Conservation (phyloP, 2,888 invertebrate genomes). For the Sturmia bella region DNA sequence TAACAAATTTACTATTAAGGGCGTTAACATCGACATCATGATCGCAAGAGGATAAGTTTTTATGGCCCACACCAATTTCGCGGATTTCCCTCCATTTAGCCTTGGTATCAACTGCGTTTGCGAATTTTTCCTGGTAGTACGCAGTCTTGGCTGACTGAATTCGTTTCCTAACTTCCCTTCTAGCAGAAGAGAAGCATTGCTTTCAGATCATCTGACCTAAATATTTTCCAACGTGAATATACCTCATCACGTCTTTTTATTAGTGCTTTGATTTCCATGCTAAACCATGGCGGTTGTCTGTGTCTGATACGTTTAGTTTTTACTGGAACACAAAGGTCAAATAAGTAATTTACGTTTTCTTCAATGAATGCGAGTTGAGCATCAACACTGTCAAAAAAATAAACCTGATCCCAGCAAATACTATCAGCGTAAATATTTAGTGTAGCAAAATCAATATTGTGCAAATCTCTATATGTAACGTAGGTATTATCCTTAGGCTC, state of each 20-base stretch:
- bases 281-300: background rate
- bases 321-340: background rate
- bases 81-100: no score
- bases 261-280: no score
- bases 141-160: background rate
- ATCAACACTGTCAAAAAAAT: background rate
- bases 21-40: no score
- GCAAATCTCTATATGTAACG: no score
- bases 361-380: background rate
- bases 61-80: no score
- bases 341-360: background rate
- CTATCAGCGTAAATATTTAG: background rate
- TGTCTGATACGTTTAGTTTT: background rate
- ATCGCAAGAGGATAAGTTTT: background rate
- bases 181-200: background rate
- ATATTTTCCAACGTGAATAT: background rate
- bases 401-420: background rate
- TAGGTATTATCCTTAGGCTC: background rate
- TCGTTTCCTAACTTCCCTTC: background rate
- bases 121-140: no score
- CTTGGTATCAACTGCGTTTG: no score
- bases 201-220: background rate
- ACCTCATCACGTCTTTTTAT: background rate
- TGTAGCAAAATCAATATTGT: background rate
- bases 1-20: no score